phyloP scores from a whole-genome alignment of 2,888 invertebrate genomes.

The Volucella inanis region DNA sequence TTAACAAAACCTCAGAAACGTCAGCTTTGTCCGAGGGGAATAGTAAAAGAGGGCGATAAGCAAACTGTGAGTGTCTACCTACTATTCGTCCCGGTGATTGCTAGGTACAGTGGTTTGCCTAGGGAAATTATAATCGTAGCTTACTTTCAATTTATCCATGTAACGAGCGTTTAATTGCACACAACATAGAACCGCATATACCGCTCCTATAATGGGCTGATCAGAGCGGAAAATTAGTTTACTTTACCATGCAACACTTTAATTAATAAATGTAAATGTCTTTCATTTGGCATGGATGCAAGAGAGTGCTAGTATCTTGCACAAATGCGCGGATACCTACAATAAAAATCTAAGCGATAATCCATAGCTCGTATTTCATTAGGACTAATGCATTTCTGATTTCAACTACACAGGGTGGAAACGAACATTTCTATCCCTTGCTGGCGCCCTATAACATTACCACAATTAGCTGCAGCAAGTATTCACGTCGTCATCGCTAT shows the following conservation, averaged over 20 bases:
- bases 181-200: background rate
- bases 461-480: background rate
- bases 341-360: slow-evolving; percentile 45
- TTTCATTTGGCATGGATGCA: slow-evolving; percentile 17
- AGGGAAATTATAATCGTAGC: background rate
- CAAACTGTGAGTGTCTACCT: no score
- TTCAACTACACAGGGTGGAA: slow-evolving; percentile 14
- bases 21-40: no score
- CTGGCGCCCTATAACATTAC: background rate
- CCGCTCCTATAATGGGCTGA: background rate
- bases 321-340: slow-evolving; percentile 24
- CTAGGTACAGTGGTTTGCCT: no score
- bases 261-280: slow-evolving; percentile 51
- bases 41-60: no score
- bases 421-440: background rate
- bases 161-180: slow-evolving; percentile 16
- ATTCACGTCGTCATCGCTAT: background rate
- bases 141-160: background rate
- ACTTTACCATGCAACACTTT: slow-evolving; percentile 30
- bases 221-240: slow-evolving; percentile 18
- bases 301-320: background rate
- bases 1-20: no score
- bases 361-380: slow-evolving; percentile 55
- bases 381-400: slow-evolving; percentile 62
- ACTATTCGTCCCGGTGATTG: no score